Conservation (phyloP, 1,140 invertebrate species). For the Antheraea pernyi region DNA sequence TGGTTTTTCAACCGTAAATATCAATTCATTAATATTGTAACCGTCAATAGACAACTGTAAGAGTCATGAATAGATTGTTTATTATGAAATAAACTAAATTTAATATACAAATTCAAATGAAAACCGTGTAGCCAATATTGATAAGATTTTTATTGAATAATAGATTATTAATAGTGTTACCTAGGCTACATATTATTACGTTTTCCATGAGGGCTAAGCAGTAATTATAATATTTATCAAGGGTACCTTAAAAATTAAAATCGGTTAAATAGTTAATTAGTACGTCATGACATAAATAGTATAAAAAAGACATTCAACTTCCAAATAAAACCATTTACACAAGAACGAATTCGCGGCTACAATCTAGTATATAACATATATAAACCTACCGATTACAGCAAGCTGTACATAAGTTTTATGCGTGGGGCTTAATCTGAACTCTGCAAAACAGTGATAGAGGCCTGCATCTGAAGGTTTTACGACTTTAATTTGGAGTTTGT, state of each 20-base stretch:
- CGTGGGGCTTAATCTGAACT: conserved; percentile 53
- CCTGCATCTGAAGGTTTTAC: conserved; percentile 54
- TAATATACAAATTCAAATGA: background rate
- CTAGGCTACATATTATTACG: no score
- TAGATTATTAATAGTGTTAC: no score
- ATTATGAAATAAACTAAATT: background rate
- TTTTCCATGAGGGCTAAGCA: no score
- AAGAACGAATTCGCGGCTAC: no score
- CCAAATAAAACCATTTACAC: no score
- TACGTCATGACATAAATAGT: no score
- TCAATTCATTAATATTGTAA: background rate
- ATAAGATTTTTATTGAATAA: no score
- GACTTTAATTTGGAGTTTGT: conserved; percentile 45
- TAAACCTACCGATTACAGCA: conserved; percentile 53
- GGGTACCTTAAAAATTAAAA: no score
- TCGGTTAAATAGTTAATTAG: no score
- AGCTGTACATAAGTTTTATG: conserved; percentile 55
- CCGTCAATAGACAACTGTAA: background rate
- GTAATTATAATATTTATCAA: no score
- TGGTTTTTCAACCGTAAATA: background rate
- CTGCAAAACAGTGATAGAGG: conserved; percentile 54
- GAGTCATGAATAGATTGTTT: background rate
- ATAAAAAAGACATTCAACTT: no score
- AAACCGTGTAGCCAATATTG: no score
- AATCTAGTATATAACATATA: background rate